phyloP scores from a whole-genome alignment of 2,113 vertebrate species.

The Pelobates fuscus region DNA sequence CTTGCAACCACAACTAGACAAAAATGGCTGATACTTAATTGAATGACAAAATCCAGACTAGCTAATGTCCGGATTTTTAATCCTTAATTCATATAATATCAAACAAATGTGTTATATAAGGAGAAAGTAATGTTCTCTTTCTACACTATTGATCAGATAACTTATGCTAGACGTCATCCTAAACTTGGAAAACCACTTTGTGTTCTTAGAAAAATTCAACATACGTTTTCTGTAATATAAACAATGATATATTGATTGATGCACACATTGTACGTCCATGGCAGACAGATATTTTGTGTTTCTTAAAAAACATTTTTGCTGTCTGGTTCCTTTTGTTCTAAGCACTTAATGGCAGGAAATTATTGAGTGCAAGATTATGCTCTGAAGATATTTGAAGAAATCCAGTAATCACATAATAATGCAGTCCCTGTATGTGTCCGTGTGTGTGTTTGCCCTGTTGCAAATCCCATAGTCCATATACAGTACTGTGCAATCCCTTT shows the following conservation, averaged over 20 bases:
- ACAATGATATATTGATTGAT: constrained; percentile 23
- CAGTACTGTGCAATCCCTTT: too few relatives aligned
- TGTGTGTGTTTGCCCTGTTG: too few relatives aligned
- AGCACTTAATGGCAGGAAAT: background rate
- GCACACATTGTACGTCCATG: constrained; percentile 7
- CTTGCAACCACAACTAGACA: too few relatives aligned
- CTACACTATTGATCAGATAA: too few relatives aligned
- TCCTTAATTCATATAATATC: too few relatives aligned
- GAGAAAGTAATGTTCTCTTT: too few relatives aligned
- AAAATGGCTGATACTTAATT: too few relatives aligned
- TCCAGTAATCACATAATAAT: background rate
- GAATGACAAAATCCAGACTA: too few relatives aligned
- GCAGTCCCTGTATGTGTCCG: too few relatives aligned
- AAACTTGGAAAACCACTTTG: background rate
- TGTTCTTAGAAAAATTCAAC: constrained; percentile 7
- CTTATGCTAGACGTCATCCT: background rate
- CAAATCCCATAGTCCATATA: too few relatives aligned
- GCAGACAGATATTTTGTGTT: constrained; percentile 5
- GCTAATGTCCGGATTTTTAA: too few relatives aligned
- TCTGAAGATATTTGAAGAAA: background rate
- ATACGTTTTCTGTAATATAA: constrained; percentile 17
- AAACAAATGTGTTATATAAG: too few relatives aligned
- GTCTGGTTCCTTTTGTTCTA: constrained; percentile 26
- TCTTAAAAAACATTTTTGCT: constrained; percentile 15
- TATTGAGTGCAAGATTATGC: background rate